Evolutionary conservation across 2,888 invertebrate species (phyloP).

Genomic region (Colostygia pectinataria): DNA sequence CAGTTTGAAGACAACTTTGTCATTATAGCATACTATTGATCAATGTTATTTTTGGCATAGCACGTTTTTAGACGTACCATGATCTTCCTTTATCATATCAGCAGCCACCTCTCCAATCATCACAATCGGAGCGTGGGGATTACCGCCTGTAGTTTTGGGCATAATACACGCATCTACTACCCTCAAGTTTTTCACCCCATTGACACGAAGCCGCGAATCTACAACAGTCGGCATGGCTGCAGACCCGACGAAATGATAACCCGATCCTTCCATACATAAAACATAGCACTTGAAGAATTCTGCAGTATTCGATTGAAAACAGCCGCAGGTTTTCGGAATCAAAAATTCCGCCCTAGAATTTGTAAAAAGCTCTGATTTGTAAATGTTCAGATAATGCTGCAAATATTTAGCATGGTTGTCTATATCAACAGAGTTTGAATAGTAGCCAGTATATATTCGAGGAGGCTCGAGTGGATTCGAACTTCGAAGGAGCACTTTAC

Average conservation of each 20-base stretch:
- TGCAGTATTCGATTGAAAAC: slow-evolving; percentile 1
- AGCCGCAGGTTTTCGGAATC: slow-evolving; percentile 4
- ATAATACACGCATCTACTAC: slow-evolving; percentile 36
- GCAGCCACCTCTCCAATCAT: slow-evolving; percentile 29
- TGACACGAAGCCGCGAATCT: slow-evolving; percentile 30
- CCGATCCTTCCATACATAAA: slow-evolving; percentile 17
- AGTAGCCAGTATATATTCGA: slow-evolving; percentile 2
- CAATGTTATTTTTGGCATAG: too few species aligned
- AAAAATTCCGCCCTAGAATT: not conserved
- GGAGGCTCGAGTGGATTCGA: slow-evolving; percentile 4
- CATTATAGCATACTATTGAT: too few species aligned
- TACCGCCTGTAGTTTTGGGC: slow-evolving; percentile 19
- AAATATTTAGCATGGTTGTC: slow-evolving; percentile 2
- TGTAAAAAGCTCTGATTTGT: not conserved
- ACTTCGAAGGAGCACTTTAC: slow-evolving; percentile 9
- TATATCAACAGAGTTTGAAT: slow-evolving; percentile 1
- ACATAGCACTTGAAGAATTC: slow-evolving; percentile 32
- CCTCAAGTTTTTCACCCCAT: slow-evolving; percentile 26
- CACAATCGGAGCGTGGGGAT: slow-evolving; percentile 16
- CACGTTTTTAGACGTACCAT: too few species aligned
- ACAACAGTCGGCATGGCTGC: slow-evolving; percentile 32
- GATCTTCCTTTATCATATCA: slow-evolving; percentile 27
- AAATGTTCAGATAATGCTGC: slow-evolving; percentile 4
- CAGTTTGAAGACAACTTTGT: too few species aligned
- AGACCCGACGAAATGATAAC: slow-evolving; percentile 29